A percentile compares a stretch with the other conserved stretches of the same genome.
These are phyloP conservation scores for Picathartes gymnocephalus DNA, from an alignment of 2,113 vertebrate species.

Conservation along the genomic window DNA sequence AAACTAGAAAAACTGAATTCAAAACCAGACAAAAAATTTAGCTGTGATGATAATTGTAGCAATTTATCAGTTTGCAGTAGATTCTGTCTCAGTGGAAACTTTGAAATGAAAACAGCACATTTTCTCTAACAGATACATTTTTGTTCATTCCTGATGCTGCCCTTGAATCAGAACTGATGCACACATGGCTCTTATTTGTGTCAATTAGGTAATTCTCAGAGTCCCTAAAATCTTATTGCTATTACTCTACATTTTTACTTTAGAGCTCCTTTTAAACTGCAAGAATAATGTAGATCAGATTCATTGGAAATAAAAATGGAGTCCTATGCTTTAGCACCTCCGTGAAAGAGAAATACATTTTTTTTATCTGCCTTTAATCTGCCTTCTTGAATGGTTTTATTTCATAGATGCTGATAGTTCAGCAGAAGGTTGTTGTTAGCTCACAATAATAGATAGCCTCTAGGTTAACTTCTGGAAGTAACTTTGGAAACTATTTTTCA, in stretches of 20 bases:
- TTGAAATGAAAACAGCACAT: neutral
- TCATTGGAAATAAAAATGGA: neutral
- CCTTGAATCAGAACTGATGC: neutral
- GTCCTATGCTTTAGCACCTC: neutral
- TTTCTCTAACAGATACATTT: neutral
- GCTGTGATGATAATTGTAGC: neutral
- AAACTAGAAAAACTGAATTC: neutral
- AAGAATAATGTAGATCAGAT: neutral
- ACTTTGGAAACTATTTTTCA: constrained; percentile 77
- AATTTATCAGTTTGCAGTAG: neutral
- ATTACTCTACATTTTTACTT: neutral
- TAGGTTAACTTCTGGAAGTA: constrained; percentile 79
- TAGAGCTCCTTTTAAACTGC: neutral
- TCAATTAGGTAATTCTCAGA: neutral
- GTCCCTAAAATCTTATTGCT: neutral
- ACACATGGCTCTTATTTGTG: neutral
- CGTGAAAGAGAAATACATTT: neutral
- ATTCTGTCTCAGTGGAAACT: neutral
- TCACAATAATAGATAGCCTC: constrained; percentile 53
- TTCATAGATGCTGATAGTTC: constrained; percentile 4
- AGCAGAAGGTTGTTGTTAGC: constrained; percentile 5
- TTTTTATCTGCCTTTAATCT: neutral
- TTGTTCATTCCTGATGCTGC: neutral
- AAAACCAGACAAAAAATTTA: neutral
- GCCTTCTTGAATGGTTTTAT: neutral